Evolutionary conservation across 1,140 invertebrate genomes (phyloP).

Genomic region (Centruroides sculpturatus): DNA sequence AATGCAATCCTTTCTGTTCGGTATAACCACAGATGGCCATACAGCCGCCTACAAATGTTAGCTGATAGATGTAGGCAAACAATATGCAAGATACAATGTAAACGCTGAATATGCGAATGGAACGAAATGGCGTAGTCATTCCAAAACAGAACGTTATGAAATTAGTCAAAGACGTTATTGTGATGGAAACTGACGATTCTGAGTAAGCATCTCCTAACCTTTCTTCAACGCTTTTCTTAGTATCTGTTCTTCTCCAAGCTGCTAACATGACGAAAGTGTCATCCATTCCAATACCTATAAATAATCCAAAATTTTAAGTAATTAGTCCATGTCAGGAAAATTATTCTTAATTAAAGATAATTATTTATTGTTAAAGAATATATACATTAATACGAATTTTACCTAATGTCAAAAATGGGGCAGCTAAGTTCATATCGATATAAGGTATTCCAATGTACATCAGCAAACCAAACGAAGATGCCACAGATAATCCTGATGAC

Average conservation of each 20-base stretch:
- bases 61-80: slow-evolving; percentile 85
- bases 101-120: slow-evolving; percentile 88
- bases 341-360: too few relatives aligned
- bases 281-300: slow-evolving; percentile 81
- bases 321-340: too few relatives aligned
- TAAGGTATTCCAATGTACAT: slow-evolving; percentile 80
- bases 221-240: slow-evolving; percentile 60
- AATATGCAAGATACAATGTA: slow-evolving; percentile 83
- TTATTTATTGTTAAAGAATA: too few relatives aligned
- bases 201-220: slow-evolving; percentile 74
- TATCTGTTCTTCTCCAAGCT: slow-evolving; percentile 70
- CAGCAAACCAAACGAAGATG: slow-evolving; percentile 74
- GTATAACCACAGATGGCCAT: slow-evolving; percentile 76
- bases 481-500: slow-evolving; percentile 72
- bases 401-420: slow-evolving; percentile 90
- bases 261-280: slow-evolving; percentile 94
- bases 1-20: slow-evolving; percentile 67
- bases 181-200: slow-evolving; percentile 93
- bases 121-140: slow-evolving; percentile 82
- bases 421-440: slow-evolving; percentile 87
- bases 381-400: slow-evolving; percentile 22
- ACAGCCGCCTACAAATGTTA: slow-evolving; percentile 84
- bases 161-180: slow-evolving; percentile 92
- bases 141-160: slow-evolving; percentile 93
- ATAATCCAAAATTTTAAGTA: slow-evolving; percentile 5